phyloP scores from a whole-genome alignment of 2,888 invertebrate genomes.

The Pristionchus mayeri region DNA sequence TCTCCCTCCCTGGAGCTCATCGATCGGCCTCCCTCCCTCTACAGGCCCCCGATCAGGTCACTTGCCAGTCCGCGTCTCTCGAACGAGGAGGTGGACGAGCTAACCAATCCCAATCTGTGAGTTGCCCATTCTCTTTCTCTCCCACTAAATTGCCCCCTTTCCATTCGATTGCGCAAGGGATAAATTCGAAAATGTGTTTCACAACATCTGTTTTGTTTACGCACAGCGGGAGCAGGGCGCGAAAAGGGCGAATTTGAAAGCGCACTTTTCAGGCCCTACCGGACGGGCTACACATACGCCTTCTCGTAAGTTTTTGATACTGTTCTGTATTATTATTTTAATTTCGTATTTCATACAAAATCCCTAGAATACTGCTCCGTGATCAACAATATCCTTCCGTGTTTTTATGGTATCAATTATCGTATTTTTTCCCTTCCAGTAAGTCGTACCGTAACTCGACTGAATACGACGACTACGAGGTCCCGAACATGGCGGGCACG shows the following conservation, averaged over 20 bases:
- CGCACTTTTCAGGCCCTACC: conserved; percentile 29
- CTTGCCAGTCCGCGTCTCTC: conserved; percentile 32
- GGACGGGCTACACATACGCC: conserved; percentile 49
- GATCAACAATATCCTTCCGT: too few relatives aligned
- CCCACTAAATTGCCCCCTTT: not conserved
- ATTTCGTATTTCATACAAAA: not conserved
- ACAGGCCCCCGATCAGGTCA: conserved; percentile 40
- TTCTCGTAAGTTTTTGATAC: conserved; percentile 36
- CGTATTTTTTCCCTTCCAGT: not conserved
- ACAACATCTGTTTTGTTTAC: conserved; percentile 1
- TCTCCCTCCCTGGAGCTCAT: conserved; percentile 47
- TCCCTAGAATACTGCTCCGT: not conserved
- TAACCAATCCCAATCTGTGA: conserved; percentile 50
- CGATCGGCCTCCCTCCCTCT: conserved; percentile 47
- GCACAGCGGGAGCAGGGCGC: not conserved
- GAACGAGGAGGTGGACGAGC: conserved; percentile 34
- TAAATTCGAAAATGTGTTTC: conserved; percentile 30
- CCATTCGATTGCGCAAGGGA: not conserved
- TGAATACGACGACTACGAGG: conserved; percentile 41
- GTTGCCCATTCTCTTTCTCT: not conserved
- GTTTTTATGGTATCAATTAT: too few relatives aligned
- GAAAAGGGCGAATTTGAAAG: not conserved
- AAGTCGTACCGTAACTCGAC: conserved; percentile 25
- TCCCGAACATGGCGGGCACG: conserved; percentile 45
- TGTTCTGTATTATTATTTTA: not conserved